phyloP scores from a whole-genome alignment of 2,113 vertebrate genomes.

The Megalops atlanticus region DNA sequence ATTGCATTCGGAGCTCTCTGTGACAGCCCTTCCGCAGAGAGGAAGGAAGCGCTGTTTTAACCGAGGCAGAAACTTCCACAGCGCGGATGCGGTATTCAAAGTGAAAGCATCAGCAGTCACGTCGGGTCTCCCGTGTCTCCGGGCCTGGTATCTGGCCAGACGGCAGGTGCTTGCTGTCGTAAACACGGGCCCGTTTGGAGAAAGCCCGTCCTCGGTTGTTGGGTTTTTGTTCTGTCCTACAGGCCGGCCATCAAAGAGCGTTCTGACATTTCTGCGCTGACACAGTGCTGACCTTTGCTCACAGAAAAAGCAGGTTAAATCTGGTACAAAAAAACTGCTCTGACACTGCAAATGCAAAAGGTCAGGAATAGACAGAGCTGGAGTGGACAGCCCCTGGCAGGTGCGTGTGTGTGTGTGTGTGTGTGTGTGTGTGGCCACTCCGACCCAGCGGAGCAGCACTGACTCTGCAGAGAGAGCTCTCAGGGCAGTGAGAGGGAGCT shows the following conservation, averaged over 20 bases:
- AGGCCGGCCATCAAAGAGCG: background rate
- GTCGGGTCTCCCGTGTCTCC: background rate
- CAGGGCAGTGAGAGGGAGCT: no score
- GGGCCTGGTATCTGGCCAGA: background rate
- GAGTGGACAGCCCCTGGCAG: conserved; percentile 4
- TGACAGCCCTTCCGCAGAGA: background rate
- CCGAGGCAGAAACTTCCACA: background rate
- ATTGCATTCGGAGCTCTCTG: background rate
- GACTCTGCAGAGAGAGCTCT: no score
- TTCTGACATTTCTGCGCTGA: background rate
- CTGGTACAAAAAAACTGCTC: conserved; percentile 5
- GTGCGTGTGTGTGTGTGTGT: background rate
- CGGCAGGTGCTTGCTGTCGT: background rate
- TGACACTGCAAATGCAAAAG: background rate
- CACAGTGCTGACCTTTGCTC: conserved; percentile 6
- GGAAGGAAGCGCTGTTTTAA: background rate
- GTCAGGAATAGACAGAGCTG: conserved; percentile 1
- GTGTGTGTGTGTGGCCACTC: background rate
- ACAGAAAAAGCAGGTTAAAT: conserved; percentile 7
- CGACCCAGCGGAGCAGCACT: no score
- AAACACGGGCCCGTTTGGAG: background rate
- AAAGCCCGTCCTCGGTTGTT: background rate
- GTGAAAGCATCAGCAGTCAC: background rate
- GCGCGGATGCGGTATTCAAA: background rate
- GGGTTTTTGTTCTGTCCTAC: background rate